Evolutionary conservation across 2,797 vertebrate species (phyloP), one percentile per base, ranked within the genome.

Genomic region (Cephalopachus bancanus): DNA sequence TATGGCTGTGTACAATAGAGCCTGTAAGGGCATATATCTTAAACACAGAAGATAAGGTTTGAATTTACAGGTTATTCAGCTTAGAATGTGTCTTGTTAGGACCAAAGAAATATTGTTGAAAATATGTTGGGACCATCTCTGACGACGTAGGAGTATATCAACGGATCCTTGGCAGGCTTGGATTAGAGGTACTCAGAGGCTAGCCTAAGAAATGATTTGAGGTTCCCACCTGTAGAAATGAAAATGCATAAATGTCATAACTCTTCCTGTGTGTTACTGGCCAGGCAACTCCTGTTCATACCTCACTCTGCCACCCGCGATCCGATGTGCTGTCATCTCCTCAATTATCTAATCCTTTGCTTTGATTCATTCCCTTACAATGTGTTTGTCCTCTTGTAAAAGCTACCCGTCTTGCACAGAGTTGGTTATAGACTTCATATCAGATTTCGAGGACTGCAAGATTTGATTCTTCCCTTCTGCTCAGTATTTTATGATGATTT

Each of bases 161-260:
- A 89, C 60, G n/a, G 80, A 95, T 95, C 53, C 93, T 97, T 95
- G 98, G 98, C 98, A 98, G 96, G 95, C 94, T 97, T 96, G 95
- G 98, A 98, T 99, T 98, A 99, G 98, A 98, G 98, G 89, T 92
- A 97, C 96, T 97, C 98, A 97, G 89, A 98, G 81, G 79, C 97
- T 97, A 96, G 97, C 87, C 83, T 93, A 85, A 0, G 1, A 93
- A 97, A 98, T 98, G 98, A 99, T 98, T 98, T 98, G 98, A 98
- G 98, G 96, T 98, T 95, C 97, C 98, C 98, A 98, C 98, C 98
- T 98, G 98, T 98, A 98, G 98, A 98, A 98, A 99, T 98, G 98
- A 98, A 98, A 99, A 99, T 98, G 97, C 98, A 98, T 98, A 98
- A 98, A 98, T 98, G 98, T 97, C 97, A 0, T 99, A 99, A 99